Base-by-base conservation (phyloP, 2,888 invertebrate genomes). In the Melikaiella ostensackeni region DNA sequence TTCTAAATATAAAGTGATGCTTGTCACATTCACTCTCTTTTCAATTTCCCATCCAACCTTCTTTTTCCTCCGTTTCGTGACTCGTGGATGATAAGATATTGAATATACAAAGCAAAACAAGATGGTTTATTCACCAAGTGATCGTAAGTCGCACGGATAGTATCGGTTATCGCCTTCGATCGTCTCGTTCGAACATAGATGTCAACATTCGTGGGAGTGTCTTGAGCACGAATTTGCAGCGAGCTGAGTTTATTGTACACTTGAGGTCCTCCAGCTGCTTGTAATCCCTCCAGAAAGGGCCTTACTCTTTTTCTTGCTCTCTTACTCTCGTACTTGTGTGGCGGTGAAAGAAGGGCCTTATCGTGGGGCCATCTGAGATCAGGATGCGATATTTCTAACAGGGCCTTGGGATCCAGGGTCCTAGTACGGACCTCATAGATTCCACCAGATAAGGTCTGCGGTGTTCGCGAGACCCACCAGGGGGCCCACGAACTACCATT, bases 331-430 rank as follows among this genome's bases (percentile, higher is more conserved):
- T 50, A 66, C 75, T 76, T n/a, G 75, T 80, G 78, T 74, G 77
- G 81, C 80, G 85, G 85, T 85, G 86, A 86, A 87, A 86, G 84
- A 84, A 81, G 82, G 74, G 82, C 80, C 82, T 85, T 91, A 91
- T 91, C 91, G 86, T 59, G 81, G 85, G 83, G 80, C 89, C 86
- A 91, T 91, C 91, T 86, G 80, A 85, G 91, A 91, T 91, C 89
- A 87, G 86, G 76, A 81, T 73, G 82, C 86, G 91, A 91, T 90
- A 89, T 88, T 89, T 89, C 88, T 89, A 91, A 91, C 90, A 91
- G 90, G 86, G 30, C 33, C 83, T 85, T 81, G 86, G 87, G 85
- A 85, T 87, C 84, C 85, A 81, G 86, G 88, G 85, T 86, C 87
- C 86, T 87, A 86, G 86, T 85, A 84, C 85, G 81, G 80, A 81